phyloP scores from a whole-genome alignment of 2,113 vertebrate species.

The Xyliphius kryptos region DNA sequence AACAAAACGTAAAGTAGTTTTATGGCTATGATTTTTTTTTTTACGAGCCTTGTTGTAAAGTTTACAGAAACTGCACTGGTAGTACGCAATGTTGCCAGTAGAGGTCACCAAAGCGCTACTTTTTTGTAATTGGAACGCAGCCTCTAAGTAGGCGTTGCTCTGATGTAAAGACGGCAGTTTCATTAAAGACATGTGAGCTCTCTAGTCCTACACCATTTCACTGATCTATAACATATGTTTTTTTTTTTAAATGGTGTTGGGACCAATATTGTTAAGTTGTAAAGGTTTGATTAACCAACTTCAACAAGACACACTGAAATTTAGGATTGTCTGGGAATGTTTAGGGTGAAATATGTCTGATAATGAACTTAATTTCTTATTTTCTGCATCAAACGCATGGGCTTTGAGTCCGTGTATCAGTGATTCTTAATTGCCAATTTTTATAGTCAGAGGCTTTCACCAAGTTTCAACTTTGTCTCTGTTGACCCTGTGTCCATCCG shows the following conservation, averaged over 20 bases:
- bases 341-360: slow-evolving; percentile 2
- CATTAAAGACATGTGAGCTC: neutral
- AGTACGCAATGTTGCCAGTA: slow-evolving; percentile 19
- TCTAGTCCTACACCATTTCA: neutral
- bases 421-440: too few relatives aligned
- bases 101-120: slow-evolving; percentile 23
- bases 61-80: neutral
- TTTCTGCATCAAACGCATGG: neutral
- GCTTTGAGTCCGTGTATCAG: too few relatives aligned
- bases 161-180: neutral
- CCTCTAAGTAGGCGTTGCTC: neutral
- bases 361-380: neutral
- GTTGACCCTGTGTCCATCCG: neutral
- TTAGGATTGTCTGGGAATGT: neutral
- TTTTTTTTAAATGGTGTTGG: neutral
- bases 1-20: too few relatives aligned
- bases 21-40: too few relatives aligned
- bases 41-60: too few relatives aligned
- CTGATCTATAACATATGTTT: neutral
- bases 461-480: neutral
- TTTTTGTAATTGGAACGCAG: neutral
- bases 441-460: neutral
- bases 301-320: neutral
- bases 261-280: neutral
- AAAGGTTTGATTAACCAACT: neutral